Base-by-base conservation (phyloP, 2,113 vertebrate species). In the Chaetodon auriga region DNA sequence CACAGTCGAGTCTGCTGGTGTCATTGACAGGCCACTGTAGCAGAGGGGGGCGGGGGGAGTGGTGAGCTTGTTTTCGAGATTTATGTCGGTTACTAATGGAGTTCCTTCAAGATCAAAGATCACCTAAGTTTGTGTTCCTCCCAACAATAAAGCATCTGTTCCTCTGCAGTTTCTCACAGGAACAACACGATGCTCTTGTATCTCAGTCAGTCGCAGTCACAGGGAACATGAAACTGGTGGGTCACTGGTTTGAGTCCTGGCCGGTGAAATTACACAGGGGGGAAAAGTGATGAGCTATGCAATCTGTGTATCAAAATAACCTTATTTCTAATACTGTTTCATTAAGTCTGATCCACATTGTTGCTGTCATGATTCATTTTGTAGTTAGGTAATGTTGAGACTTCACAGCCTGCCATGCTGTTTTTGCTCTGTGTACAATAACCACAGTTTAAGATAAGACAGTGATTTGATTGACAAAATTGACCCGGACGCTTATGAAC, bases 21-120 rank as follows among this genome's bases (percentile, higher is more conserved):
- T 74, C 70, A 49, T 71, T 60, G 75, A 64, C 36, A 48, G 70
- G 46, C 74, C 53, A 7, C 0, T 25, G 64, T 15, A 66, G 61
- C 25, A 23, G 8, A 21, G 23, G 19, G 21, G n/a, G n/a, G n/a
- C 57, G 6, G 7, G 60, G 48, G 30, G 35, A 63, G 76, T 7
- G 9, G n/a, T 15, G 36, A 78, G 38, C 43, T 61, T 14, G 35
- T 82, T 86, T 83, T 60, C 62, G 13, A 81, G 75, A 82, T 84
- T 80, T 57, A 73, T 65, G 69, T 54, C 41, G 58, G 58, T 66
- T 61, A 21, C 57, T 75, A 49, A 60, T 68, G 61, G 61, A 83
- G 70, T 81, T 78, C 49, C 23, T 62, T 62, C 23, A 84, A 85
- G 72, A 70, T 64, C 53, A 78, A 46, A 57, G 55, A 48, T 68